Evolutionary conservation across 2,113 vertebrate genomes (phyloP).

Genomic region (Ageneiosus marmoratus): DNA sequence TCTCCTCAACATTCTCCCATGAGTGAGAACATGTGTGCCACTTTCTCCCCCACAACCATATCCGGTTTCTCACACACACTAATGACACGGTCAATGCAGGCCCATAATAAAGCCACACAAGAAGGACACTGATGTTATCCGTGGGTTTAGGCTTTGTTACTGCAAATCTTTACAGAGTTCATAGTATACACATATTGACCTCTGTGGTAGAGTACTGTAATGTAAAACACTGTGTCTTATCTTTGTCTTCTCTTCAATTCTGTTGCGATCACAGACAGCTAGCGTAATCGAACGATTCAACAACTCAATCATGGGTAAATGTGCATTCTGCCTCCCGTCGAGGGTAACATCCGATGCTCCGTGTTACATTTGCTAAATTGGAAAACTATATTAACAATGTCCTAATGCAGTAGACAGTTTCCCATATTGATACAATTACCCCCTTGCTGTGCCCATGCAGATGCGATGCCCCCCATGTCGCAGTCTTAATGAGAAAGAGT

Average conservation of each 20-base stretch:
- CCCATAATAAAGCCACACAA: slow-evolving; percentile 19
- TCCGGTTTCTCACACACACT: slow-evolving; percentile 29
- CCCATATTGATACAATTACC: slow-evolving; percentile 78
- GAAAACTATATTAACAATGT: slow-evolving; percentile 72
- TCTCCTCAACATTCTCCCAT: slow-evolving; percentile 66
- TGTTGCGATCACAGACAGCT: slow-evolving; percentile 20
- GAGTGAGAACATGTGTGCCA: slow-evolving; percentile 73
- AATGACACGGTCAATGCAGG: slow-evolving; percentile 13
- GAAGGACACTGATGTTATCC: background rate
- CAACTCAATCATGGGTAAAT: slow-evolving; percentile 49
- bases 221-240: slow-evolving; percentile 32
- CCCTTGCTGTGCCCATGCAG: slow-evolving; percentile 68
- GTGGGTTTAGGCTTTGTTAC: background rate
- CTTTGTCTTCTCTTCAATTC: slow-evolving; percentile 16
- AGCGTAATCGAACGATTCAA: slow-evolving; percentile 42
- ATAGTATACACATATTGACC: background rate
- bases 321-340: slow-evolving; percentile 27
- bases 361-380: slow-evolving; percentile 68
- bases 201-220: background rate
- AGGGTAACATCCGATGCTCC: slow-evolving; percentile 35
- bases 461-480: slow-evolving; percentile 52
- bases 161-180: background rate
- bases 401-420: slow-evolving; percentile 65
- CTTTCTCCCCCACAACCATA: slow-evolving; percentile 25
- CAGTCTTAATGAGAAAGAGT: slow-evolving; percentile 62